A percentile compares a stretch with the other conserved stretches of the same genome.
These are phyloP conservation scores for Lepisosteus osseus DNA, from an alignment of 2,113 vertebrate species.

Conservation along the genomic window DNA sequence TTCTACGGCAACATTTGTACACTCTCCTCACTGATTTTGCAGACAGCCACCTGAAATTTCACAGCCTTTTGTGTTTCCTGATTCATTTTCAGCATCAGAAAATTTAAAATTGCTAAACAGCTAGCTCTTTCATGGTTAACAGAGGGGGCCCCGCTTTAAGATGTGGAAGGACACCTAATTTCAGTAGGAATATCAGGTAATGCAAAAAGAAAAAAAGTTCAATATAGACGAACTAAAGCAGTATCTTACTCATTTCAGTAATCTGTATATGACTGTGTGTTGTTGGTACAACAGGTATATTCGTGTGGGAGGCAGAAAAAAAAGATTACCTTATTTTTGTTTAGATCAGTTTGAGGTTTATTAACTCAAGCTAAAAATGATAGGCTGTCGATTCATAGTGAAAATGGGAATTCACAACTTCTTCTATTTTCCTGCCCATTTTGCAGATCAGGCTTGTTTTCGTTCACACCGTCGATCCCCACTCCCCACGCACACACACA, in stretches of 20 bases:
- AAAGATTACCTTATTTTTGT: slow-evolving; percentile 50
- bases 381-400: slow-evolving; percentile 72
- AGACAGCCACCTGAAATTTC: neutral
- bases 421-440: slow-evolving; percentile 83
- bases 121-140: slow-evolving; percentile 22
- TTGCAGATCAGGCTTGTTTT: slow-evolving; percentile 74
- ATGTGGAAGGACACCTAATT: slow-evolving; percentile 29
- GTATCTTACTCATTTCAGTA: slow-evolving; percentile 40
- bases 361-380: slow-evolving; percentile 40
- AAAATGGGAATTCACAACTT: slow-evolving; percentile 89
- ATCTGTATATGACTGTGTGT: slow-evolving; percentile 53
- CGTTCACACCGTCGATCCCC: slow-evolving; percentile 70
- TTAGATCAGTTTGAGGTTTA: slow-evolving; percentile 55
- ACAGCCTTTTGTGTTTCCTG: neutral
- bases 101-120: neutral
- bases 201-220: slow-evolving; percentile 15
- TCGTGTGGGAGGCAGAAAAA: slow-evolving; percentile 48
- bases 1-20: too few species aligned
- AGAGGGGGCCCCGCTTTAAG: slow-evolving; percentile 21
- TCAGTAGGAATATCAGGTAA: slow-evolving; percentile 20
- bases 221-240: slow-evolving; percentile 24
- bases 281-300: slow-evolving; percentile 52
- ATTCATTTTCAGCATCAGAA: slow-evolving; percentile 4
- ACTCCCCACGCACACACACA: slow-evolving; percentile 70
- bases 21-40: neutral